Percentiles rank a stretch among this genome's conserved stretches.
Conservation (phyloP, 2,113 vertebrate genomes). For the Peromyscus polionotus region DNA sequence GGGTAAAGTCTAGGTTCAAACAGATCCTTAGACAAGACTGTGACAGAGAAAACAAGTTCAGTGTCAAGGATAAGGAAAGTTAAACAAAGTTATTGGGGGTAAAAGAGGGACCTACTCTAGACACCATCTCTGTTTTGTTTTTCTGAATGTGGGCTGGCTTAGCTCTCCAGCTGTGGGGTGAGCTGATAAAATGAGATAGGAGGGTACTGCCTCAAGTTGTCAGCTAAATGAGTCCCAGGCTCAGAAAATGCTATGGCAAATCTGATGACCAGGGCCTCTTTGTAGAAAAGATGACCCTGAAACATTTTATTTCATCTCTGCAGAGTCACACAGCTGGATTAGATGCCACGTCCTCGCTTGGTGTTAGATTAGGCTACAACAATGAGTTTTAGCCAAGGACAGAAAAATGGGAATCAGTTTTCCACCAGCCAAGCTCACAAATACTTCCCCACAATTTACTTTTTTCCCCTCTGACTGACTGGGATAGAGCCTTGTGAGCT, state of each 20-base stretch:
- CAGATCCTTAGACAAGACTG: not conserved
- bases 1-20: not conserved
- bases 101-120: not conserved
- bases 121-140: not conserved
- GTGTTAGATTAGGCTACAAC: not conserved
- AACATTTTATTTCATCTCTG: not conserved
- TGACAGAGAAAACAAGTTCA: not conserved
- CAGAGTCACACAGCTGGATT: not conserved
- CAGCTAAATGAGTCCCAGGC: not conserved
- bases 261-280: not conserved
- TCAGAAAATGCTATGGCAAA: not conserved
- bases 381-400: not conserved
- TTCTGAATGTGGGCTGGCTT: not conserved
- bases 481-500: not conserved
- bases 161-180: not conserved
- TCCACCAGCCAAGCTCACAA: not conserved
- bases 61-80: not conserved
- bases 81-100: not conserved
- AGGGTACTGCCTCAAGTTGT: not conserved
- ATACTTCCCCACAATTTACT: not conserved
- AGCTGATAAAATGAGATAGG: not conserved
- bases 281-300: not conserved
- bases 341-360: not conserved
- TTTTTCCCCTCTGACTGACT: not conserved
- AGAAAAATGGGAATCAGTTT: not conserved